A percentile compares a stretch with the other conserved stretches of the same genome.
Evolutionary conservation across 1,140 invertebrate species (phyloP).

Genomic region (Doryteuthis pealeii): DNA sequence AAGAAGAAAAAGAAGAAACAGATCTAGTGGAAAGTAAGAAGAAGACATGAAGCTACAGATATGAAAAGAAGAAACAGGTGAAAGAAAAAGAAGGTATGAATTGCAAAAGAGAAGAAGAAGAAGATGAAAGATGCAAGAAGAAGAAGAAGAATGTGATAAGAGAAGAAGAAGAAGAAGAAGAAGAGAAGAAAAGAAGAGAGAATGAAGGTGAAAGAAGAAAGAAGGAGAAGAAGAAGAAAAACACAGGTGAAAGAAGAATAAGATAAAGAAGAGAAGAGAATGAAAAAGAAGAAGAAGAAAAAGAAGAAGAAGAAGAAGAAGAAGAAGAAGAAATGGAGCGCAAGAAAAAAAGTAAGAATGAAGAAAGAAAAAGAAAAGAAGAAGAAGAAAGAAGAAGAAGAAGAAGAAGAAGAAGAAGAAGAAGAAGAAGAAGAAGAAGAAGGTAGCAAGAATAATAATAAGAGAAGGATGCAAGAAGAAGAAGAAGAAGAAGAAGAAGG

Average conservation of each 20-base stretch:
- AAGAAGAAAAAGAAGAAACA: too few relatives aligned
- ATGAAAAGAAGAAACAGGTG: too few relatives aligned
- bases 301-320: not conserved
- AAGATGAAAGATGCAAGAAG: too few relatives aligned
- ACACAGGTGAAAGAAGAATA: not conserved
- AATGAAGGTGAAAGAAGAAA: not conserved
- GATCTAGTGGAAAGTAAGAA: too few relatives aligned
- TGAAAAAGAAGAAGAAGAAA: slow-evolving; percentile 2
- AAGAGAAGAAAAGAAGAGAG: slow-evolving; percentile 3
- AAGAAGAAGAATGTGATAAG: not conserved
- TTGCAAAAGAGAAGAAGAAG: too few relatives aligned
- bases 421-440: not conserved
- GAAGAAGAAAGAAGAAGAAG: not conserved
- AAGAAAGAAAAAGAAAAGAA: not conserved
- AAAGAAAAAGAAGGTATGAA: too few relatives aligned
- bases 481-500: not conserved
- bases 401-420: not conserved
- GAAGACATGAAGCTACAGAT: too few relatives aligned
- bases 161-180: slow-evolving; percentile 1
- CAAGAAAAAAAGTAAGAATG: not conserved
- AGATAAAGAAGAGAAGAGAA: slow-evolving; percentile 3
- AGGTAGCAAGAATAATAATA: too few relatives aligned
- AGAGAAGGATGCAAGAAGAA: too few relatives aligned
- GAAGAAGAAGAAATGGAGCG: not conserved
- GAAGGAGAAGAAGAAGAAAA: not conserved